Evolutionary conservation across 30 jellyfish, hydroid and myxozoan species (phyloP).

Genomic region (Nemopilema nomurai): DNA sequence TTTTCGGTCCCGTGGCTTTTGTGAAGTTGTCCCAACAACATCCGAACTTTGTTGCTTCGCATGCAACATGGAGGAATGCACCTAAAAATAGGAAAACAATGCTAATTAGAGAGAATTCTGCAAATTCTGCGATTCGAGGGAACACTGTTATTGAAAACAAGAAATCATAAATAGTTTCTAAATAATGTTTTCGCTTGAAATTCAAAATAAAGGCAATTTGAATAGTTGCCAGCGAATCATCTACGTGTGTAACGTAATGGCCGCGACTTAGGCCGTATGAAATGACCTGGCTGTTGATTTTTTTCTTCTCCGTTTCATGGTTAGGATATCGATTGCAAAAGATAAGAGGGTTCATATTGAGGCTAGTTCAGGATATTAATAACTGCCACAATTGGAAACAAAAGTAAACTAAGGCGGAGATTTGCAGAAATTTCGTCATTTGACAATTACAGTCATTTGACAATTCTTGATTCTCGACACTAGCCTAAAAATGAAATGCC

Average conservation of each 20-base stretch:
- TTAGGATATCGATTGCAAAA: neutral
- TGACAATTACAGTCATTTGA: too few relatives aligned
- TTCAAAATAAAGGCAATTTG: too few relatives aligned
- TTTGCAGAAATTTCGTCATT: too few relatives aligned
- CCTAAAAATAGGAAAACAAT: slow-evolving; percentile 16
- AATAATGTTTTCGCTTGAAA: too few relatives aligned
- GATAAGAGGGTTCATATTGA: neutral
- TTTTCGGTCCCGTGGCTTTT: slow-evolving; percentile 71
- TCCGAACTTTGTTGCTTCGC: slow-evolving; percentile 71
- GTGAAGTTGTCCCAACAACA: slow-evolving; percentile 93
- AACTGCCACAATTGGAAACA: neutral
- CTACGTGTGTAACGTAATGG: neutral
- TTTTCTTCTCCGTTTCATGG: neutral
- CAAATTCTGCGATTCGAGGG: too few relatives aligned
- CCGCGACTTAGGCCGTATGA: neutral
- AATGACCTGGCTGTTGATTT: neutral
- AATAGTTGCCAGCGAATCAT: neutral
- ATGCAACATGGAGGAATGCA: slow-evolving; percentile 66
- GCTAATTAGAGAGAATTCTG: neutral
- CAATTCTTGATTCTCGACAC: too few relatives aligned
- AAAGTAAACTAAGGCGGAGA: neutral
- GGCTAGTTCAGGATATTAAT: neutral
- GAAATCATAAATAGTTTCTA: too few relatives aligned
- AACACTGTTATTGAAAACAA: too few relatives aligned
- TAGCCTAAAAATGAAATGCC: too few relatives aligned